phyloP scores from a whole-genome alignment of 2,113 vertebrate species.

The Propithecus coquereli region DNA sequence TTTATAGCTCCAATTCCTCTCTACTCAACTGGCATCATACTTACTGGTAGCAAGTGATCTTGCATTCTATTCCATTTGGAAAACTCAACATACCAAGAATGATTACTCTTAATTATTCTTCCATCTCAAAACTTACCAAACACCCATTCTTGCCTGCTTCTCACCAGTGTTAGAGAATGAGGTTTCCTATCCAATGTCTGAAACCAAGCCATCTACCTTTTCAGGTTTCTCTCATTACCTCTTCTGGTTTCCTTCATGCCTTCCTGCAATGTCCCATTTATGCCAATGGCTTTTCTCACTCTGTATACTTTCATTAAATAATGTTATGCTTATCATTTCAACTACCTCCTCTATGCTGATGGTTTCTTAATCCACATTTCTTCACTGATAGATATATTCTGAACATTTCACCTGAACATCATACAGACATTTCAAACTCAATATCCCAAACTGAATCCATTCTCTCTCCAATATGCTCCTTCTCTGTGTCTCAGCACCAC shows the following conservation, averaged over 20 bases:
- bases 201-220: neutral
- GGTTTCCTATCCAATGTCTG: neutral
- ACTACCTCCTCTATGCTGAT: neutral
- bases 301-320: neutral
- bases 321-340: neutral
- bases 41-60: neutral
- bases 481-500: neutral
- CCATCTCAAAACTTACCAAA: neutral
- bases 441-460: neutral
- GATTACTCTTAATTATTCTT: neutral
- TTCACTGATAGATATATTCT: neutral
- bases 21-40: neutral
- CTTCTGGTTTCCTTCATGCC: neutral
- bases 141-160: neutral
- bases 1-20: neutral
- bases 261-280: neutral
- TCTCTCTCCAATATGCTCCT: neutral
- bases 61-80: neutral
- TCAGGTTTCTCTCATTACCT: neutral
- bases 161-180: neutral
- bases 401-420: neutral
- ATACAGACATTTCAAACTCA: neutral
- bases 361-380: neutral
- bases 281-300: neutral
- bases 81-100: neutral